These are phyloP conservation scores for Papilio xuthus DNA, from an alignment of 1,140 invertebrate species.

Conservation along the genomic window DNA sequence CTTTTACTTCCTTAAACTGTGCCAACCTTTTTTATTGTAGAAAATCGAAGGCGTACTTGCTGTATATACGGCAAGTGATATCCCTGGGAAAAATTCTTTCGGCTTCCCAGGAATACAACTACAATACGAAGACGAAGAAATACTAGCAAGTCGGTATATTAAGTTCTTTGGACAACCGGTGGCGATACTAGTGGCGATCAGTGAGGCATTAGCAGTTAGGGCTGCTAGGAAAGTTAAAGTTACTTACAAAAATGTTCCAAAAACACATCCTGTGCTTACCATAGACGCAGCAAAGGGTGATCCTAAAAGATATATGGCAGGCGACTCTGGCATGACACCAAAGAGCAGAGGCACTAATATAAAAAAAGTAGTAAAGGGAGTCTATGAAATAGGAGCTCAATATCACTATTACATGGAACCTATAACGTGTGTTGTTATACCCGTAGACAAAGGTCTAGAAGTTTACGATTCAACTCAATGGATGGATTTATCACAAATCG, in stretches of 20 bases:
- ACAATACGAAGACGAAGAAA: conserved; percentile 77
- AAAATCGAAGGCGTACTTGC: conserved; percentile 85
- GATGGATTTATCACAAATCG: conserved; percentile 85
- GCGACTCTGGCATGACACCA: conserved; percentile 59
- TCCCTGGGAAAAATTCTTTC: conserved; percentile 85
- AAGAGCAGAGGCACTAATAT: conserved; percentile 70
- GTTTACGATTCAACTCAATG: conserved; percentile 85
- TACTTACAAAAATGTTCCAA: conserved; percentile 81
- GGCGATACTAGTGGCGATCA: conserved; percentile 87
- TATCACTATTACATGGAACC: conserved; percentile 82
- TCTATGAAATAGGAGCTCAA: conserved; percentile 67
- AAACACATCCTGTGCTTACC: conserved; percentile 61
- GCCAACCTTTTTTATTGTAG: conserved; percentile 62
- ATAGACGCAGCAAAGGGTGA: conserved; percentile 68
- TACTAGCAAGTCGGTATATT: conserved; percentile 81
- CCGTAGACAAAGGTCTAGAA: conserved; percentile 84
- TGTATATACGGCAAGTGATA: conserved; percentile 85
- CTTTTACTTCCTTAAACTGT: not conserved
- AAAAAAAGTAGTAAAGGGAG: conserved; percentile 64
- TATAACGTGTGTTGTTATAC: conserved; percentile 83
- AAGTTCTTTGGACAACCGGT: conserved; percentile 88
- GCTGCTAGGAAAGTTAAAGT: conserved; percentile 87
- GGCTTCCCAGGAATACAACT: conserved; percentile 58
- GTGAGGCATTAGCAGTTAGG: conserved; percentile 83
- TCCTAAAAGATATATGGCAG: conserved; percentile 54